Conservation (phyloP, 2,888 invertebrate species). For the Abscondita cerata region DNA sequence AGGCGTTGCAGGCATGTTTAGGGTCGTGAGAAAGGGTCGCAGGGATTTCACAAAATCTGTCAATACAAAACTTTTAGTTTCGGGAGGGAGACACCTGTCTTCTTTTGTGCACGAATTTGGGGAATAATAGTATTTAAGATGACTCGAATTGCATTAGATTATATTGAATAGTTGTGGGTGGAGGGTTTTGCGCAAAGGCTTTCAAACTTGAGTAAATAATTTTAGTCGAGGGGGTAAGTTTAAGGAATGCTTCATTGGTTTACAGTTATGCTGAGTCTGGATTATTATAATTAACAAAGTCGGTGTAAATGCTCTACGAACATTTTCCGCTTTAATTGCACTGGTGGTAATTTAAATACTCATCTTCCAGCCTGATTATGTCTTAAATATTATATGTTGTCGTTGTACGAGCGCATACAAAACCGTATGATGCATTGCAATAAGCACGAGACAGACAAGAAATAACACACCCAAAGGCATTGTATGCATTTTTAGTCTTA, state of each 20-base stretch:
- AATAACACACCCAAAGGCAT: conserved; percentile 19
- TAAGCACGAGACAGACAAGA: conserved; percentile 23
- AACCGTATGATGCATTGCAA: conserved; percentile 19
- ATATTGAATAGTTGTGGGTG: conserved; percentile 19
- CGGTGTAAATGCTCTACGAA: neutral
- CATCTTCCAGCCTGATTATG: conserved; percentile 54
- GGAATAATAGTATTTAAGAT: conserved; percentile 25
- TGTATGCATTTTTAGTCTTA: conserved; percentile 26
- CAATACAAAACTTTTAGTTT: conserved; percentile 24
- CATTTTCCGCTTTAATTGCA: conserved; percentile 45
- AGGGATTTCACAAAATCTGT: conserved; percentile 16
- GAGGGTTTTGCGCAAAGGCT: conserved; percentile 11
- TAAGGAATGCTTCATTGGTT: neutral
- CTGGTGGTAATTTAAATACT: conserved; percentile 52
- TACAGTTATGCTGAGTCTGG: no score
- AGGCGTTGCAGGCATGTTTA: conserved; percentile 6
- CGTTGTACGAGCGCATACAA: conserved; percentile 7
- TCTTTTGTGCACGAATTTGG: conserved; percentile 25
- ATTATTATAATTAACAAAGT: neutral
- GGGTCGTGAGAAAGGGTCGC: conserved; percentile 21
- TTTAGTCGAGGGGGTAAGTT: neutral
- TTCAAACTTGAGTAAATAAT: conserved; percentile 9
- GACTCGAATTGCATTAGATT: conserved; percentile 27
- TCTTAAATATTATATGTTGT: conserved; percentile 49
- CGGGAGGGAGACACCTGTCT: conserved; percentile 29